A percentile compares a stretch with the other conserved stretches of the same genome.
Conservation (phyloP, 1,140 invertebrate genomes). For the Drosophila pandora region DNA sequence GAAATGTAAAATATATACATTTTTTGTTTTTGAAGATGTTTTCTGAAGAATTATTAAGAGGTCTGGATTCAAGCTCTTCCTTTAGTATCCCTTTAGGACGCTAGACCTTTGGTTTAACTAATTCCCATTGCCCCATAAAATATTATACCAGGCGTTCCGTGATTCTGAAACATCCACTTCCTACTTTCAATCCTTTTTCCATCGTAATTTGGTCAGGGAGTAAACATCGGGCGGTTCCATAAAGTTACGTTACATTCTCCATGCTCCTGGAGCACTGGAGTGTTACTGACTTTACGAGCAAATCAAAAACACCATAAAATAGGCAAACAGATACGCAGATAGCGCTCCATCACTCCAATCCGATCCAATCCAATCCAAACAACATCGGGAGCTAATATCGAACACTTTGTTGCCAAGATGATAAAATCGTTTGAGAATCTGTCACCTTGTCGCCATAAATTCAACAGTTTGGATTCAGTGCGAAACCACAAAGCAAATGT, state of each 20-base stretch:
- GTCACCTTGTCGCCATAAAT: constrained; percentile 78
- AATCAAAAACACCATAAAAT: constrained; percentile 51
- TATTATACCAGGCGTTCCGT: no score
- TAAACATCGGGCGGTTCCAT: constrained; percentile 34
- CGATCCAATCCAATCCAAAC: constrained; percentile 38
- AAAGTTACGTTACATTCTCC: constrained; percentile 56
- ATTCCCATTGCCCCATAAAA: no score
- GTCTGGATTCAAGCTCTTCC: no score
- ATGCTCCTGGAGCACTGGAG: constrained; percentile 23
- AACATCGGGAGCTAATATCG: constrained; percentile 35
- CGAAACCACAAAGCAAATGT: constrained; percentile 45
- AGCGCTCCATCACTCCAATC: constrained; percentile 28
- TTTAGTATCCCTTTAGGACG: no score
- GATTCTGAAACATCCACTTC: constrained; percentile 10
- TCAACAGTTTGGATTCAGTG: constrained; percentile 22
- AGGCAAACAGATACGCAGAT: constrained; percentile 21
- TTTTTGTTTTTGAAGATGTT: no score
- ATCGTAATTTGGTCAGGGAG: constrained; percentile 20
- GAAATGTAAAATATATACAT: no score
- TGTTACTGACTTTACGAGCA: constrained; percentile 42
- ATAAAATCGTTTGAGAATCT: constrained; percentile 79
- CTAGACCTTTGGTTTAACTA: no score
- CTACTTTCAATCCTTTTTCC: constrained; percentile 7
- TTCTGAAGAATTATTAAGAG: no score
- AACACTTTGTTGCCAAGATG: constrained; percentile 72